Conservation (phyloP, 2,888 invertebrate species). For the Sipha maydis region DNA sequence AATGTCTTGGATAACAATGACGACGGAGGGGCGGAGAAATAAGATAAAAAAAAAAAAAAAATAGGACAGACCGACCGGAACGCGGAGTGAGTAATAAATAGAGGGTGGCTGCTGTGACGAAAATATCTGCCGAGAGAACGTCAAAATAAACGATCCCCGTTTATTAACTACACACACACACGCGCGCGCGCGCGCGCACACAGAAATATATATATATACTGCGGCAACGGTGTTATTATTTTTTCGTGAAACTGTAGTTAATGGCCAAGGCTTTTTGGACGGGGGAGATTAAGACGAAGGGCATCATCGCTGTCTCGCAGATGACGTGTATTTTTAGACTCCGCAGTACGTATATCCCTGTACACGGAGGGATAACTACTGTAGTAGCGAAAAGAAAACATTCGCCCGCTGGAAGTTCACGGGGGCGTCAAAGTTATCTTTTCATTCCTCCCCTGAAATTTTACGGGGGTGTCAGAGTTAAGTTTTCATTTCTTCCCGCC, state of each 20-base stretch:
- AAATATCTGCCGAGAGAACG: conserved; percentile 57
- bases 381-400: too few species aligned
- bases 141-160: conserved; percentile 52
- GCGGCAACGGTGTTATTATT: not conserved
- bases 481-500: not conserved
- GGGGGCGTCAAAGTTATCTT: not conserved
- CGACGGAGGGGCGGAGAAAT: not conserved
- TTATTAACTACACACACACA: conserved; percentile 34
- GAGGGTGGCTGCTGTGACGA: conserved; percentile 47
- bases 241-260: conserved; percentile 12
- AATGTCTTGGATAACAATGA: conserved; percentile 28
- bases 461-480: too few species aligned
- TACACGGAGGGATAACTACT: not conserved
- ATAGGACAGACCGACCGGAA: conserved; percentile 2
- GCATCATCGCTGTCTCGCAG: not conserved
- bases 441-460: not conserved
- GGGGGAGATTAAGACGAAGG: conserved; percentile 9
- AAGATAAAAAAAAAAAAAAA: not conserved
- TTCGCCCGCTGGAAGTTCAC: too few species aligned
- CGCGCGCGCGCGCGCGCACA: not conserved
- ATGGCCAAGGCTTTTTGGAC: conserved; percentile 15
- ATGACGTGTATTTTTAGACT: not conserved
- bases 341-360: not conserved
- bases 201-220: not conserved
- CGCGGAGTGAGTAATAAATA: conserved; percentile 48